These are phyloP conservation scores for Eupithecia abbreviata DNA, from an alignment of 2,888 invertebrate genomes.

Conservation along the genomic window DNA sequence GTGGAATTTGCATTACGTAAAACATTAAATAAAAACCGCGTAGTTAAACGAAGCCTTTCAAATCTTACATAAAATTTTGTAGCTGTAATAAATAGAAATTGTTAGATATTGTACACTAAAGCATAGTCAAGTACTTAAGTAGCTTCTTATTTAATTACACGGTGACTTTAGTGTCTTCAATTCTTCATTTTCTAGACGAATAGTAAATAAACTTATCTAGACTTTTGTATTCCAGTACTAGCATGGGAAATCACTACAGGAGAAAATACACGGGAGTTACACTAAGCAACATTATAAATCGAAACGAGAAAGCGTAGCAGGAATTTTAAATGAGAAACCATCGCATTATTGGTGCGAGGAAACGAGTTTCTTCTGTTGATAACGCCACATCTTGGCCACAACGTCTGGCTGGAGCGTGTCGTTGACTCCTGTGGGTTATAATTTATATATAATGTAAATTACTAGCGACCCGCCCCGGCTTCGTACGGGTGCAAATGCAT, in stretches of 20 bases:
- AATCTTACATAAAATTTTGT: background rate
- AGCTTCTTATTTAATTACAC: background rate
- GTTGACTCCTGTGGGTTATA: conserved; percentile 60
- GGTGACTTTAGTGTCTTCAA: background rate
- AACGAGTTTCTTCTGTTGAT: conserved; percentile 79
- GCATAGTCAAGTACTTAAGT: background rate
- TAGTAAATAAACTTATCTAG: background rate
- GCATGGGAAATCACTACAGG: conserved; percentile 6
- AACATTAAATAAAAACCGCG: background rate
- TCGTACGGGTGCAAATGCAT: no score
- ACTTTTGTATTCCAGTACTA: background rate
- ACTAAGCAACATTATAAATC: conserved; percentile 56
- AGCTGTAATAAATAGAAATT: background rate
- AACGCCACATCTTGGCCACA: conserved; percentile 57
- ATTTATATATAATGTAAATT: conserved; percentile 38
- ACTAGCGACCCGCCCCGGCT: no score
- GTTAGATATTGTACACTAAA: background rate
- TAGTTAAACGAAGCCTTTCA: conserved; percentile 1
- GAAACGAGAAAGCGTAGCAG: conserved; percentile 74
- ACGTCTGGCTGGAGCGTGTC: conserved; percentile 61
- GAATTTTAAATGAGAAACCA: conserved; percentile 68
- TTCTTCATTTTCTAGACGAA: background rate
- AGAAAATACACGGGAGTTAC: conserved; percentile 1
- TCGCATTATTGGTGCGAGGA: conserved; percentile 64
- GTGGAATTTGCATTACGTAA: conserved; percentile 1